Percentiles rank a stretch among this genome's conserved stretches.
These are phyloP conservation scores for Drosophila siamana DNA, from an alignment of 2,888 invertebrate species.

Conservation along the genomic window DNA sequence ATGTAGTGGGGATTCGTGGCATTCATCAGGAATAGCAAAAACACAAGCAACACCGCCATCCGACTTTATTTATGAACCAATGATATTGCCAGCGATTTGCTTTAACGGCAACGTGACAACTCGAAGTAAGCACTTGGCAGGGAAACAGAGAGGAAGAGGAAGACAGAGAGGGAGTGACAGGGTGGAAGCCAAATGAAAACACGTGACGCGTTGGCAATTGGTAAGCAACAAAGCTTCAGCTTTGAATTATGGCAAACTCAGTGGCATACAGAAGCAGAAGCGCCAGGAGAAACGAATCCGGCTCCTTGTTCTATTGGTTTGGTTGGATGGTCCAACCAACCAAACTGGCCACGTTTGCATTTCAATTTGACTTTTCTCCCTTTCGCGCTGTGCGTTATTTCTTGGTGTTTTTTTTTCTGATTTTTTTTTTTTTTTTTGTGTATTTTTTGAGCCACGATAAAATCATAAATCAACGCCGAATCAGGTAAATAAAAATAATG, in stretches of 20 bases:
- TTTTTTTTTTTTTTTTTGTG: too few relatives aligned
- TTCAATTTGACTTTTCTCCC: slow-evolving; percentile 66
- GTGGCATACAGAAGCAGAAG: slow-evolving; percentile 56
- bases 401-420: background rate
- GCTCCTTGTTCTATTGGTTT: slow-evolving; percentile 1
- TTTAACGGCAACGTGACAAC: slow-evolving; percentile 70
- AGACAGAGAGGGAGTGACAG: too few relatives aligned
- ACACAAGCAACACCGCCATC: slow-evolving; percentile 16
- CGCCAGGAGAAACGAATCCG: background rate
- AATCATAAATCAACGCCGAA: slow-evolving; percentile 82
- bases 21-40: slow-evolving; percentile 1
- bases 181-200: slow-evolving; percentile 72
- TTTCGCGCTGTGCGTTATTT: slow-evolving; percentile 10
- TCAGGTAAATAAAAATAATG: slow-evolving; percentile 81
- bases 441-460: slow-evolving; percentile 60
- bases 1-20: slow-evolving; percentile 11
- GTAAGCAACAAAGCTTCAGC: slow-evolving; percentile 73
- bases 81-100: slow-evolving; percentile 67
- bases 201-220: slow-evolving; percentile 76
- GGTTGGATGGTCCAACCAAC: slow-evolving; percentile 10
- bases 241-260: slow-evolving; percentile 72
- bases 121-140: slow-evolving; percentile 49
- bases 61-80: slow-evolving; percentile 69
- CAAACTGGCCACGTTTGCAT: slow-evolving; percentile 74
- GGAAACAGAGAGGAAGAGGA: slow-evolving; percentile 38